Evolutionary conservation across 1,140 invertebrate genomes (phyloP).

Genomic region (Drosophila nasuta): DNA sequence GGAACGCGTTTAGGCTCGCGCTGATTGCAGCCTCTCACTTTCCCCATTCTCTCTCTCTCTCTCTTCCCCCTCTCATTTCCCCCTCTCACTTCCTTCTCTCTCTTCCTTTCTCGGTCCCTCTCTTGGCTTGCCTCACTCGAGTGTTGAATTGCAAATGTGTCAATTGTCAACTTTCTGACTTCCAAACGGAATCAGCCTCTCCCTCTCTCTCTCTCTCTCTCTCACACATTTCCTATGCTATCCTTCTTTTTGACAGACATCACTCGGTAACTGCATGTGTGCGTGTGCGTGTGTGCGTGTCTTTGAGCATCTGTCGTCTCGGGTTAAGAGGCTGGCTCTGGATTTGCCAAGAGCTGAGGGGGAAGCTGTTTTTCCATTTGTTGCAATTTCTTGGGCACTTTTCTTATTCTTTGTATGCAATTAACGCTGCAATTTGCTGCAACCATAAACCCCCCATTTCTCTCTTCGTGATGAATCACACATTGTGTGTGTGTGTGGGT

Average conservation of each 20-base stretch:
- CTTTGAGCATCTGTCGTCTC: background rate
- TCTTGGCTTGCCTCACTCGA: constrained; percentile 43
- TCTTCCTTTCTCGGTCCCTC: background rate
- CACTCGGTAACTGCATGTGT: background rate
- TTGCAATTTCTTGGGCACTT: constrained; percentile 80
- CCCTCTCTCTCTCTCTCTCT: background rate
- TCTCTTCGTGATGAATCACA: constrained; percentile 36
- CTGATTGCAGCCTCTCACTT: constrained; percentile 29
- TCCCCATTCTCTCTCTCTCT: background rate
- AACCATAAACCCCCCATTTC: constrained; percentile 6
- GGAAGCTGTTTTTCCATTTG: constrained; percentile 60
- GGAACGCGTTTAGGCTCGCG: too few relatives aligned
- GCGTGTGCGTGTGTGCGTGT: background rate
- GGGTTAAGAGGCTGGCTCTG: background rate
- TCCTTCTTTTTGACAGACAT: constrained; percentile 4
- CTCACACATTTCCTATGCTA: constrained; percentile 5
- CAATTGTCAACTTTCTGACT: constrained; percentile 81
- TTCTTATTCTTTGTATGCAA: constrained; percentile 79
- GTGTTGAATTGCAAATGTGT: constrained; percentile 83
- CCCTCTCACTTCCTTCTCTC: constrained; percentile 5
- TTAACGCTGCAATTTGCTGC: constrained; percentile 78
- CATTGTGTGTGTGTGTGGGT: constrained; percentile 1
- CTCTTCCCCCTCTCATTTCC: background rate
- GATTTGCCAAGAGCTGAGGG: constrained; percentile 16
- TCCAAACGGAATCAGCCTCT: constrained; percentile 39